Percentiles rank a stretch among this genome's conserved stretches.
phyloP scores from a whole-genome alignment of 2,888 invertebrate species.

The Ophion slaviceki region DNA sequence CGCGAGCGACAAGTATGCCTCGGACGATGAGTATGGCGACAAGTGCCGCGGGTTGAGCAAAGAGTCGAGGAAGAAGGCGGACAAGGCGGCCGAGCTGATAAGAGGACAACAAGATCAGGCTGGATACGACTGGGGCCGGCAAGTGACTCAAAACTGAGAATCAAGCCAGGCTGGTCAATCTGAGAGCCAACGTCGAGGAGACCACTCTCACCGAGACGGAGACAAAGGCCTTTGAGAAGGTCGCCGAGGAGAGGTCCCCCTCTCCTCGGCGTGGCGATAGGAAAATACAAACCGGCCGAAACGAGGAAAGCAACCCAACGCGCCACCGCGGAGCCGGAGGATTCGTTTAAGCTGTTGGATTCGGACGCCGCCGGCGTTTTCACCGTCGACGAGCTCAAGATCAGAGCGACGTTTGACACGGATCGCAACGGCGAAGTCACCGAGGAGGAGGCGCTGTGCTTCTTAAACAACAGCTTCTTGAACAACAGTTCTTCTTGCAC shows the following conservation, averaged over 20 bases:
- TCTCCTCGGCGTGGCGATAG: conserved; percentile 90
- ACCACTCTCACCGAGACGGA: conserved; percentile 92
- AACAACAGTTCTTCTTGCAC: conserved; percentile 85
- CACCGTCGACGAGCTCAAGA: conserved; percentile 88
- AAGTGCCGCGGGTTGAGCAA: conserved; percentile 92
- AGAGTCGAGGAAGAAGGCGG: conserved; percentile 90
- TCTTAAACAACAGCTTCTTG: no score
- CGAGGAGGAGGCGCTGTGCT: conserved; percentile 91
- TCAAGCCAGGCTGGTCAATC: conserved; percentile 88
- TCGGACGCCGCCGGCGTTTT: conserved; percentile 91
- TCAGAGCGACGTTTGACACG: conserved; percentile 92
- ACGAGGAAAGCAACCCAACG: conserved; percentile 84
- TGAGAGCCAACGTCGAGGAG: conserved; percentile 90
- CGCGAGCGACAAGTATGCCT: conserved; percentile 93
- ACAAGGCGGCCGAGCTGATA: conserved; percentile 89
- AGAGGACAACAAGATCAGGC: conserved; percentile 91
- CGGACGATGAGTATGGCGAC: conserved; percentile 87
- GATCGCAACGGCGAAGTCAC: conserved; percentile 95
- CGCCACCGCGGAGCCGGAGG: conserved; percentile 87
- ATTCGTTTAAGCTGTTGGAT: conserved; percentile 81
- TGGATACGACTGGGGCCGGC: conserved; percentile 89
- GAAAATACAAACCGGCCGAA: conserved; percentile 90
- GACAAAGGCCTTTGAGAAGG: conserved; percentile 89
- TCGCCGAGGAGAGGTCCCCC: conserved; percentile 89
- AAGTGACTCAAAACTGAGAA: conserved; percentile 90